Evolutionary conservation across 2,888 invertebrate genomes (phyloP), one percentile per base, ranked within the genome.

Genomic region (Hyposoter didymator): DNA sequence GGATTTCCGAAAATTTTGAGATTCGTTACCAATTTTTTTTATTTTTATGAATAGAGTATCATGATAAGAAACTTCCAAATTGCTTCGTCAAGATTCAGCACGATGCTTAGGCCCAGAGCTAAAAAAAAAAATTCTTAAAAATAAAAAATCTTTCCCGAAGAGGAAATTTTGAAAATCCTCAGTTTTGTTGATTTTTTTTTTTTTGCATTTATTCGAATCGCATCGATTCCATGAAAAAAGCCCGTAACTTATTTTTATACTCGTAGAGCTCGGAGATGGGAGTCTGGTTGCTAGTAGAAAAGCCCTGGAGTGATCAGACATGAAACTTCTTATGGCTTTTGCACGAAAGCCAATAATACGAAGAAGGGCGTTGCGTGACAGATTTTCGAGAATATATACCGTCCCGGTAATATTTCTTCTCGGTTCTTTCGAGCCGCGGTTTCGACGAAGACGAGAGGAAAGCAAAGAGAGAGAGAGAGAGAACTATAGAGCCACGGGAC

Each of bases 331-430:
- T 78, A 70, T 39, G 64, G 43, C 67, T 81, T 69, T 76, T 70
- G 75, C 82, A 79, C 82, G 78, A 82, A 75, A 39, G 39, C 59
- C 67, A 55, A 64, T 79, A 70, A 67, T 55, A 75, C 74, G 79
- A 74, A 47, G 75, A 85, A 79, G 75, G 70, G 32, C 67, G 35
- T 85, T 72, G 85, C 79, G 79, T 85, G 85, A 85, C 75, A 75
- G 70, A 85, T 66, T 49, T 82, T 79, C 75, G 39, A 73, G 76
- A 76, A 79, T 83, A 76, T 72, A 79, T 79, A 62, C 82, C 72
- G 72, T 35, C 72, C 47, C 66, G 62, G 62, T 76, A 64, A 72
- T 82, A 74, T 73, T 85, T 80, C 78, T 76, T 66, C 55, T 45
- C 28, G 49, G n/a, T 35, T 47, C n/a, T 39, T 59, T 39, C 35